phyloP scores from a whole-genome alignment of 2,113 vertebrate genomes.

The Corvus moneduloides region DNA sequence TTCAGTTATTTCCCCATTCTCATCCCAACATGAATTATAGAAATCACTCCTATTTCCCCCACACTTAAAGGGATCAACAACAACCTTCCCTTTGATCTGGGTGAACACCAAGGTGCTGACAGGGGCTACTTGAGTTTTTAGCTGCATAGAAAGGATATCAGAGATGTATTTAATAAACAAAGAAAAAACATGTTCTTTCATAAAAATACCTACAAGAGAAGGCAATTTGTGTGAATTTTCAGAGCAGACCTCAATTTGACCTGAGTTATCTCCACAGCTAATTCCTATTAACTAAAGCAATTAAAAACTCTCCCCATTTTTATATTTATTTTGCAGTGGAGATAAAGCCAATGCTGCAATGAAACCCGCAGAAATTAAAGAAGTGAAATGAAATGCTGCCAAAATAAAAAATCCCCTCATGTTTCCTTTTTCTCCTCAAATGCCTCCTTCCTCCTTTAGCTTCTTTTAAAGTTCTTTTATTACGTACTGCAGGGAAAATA shows the following conservation, averaged over 20 bases:
- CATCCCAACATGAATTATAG: background rate
- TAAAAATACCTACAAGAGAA: background rate
- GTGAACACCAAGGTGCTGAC: rapidly evolving
- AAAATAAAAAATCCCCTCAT: background rate
- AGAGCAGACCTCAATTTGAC: background rate
- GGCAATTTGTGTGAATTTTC: background rate
- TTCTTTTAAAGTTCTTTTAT: background rate
- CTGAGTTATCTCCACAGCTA: background rate
- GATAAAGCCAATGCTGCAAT: background rate
- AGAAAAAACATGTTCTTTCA: background rate
- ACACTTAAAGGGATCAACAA: background rate
- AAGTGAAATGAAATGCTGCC: background rate
- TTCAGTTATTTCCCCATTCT: background rate
- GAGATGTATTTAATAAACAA: background rate
- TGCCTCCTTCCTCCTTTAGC: background rate
- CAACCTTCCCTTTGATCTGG: background rate
- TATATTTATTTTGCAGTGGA: background rate
- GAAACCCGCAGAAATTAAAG: background rate
- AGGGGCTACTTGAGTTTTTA: background rate
- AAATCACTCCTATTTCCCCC: rapidly evolving
- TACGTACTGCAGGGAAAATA: background rate
- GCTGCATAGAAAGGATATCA: background rate
- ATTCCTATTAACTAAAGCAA: background rate
- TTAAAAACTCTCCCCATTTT: background rate
- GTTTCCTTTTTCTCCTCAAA: background rate